Percentiles rank a stretch among this genome's conserved stretches.
Conservation (phyloP, 2,797 vertebrate genomes). For the Onychomys torridus region DNA sequence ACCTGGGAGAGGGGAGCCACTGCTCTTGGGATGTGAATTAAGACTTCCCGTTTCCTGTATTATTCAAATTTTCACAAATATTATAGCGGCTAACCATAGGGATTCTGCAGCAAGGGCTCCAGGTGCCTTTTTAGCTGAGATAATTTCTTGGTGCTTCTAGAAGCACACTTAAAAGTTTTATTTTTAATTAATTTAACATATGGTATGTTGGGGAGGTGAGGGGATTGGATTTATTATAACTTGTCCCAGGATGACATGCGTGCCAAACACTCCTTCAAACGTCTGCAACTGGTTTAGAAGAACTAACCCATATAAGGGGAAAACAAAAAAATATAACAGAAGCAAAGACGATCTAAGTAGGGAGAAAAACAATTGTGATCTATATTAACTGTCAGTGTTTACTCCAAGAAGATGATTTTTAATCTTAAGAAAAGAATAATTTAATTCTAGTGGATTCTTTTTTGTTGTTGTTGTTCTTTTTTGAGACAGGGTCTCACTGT, state of each 20-base stretch:
- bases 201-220: slow-evolving; percentile 56
- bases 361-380: background rate
- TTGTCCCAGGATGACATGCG: background rate
- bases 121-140: slow-evolving; percentile 70
- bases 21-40: slow-evolving; percentile 65
- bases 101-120: slow-evolving; percentile 41
- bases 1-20: slow-evolving; percentile 47
- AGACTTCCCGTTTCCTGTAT: slow-evolving; percentile 63
- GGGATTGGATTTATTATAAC: slow-evolving; percentile 70
- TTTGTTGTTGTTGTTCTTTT: background rate
- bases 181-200: slow-evolving; percentile 82
- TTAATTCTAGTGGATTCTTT: background rate
- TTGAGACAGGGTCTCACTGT: background rate
- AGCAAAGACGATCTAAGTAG: background rate
- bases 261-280: slow-evolving; percentile 63
- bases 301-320: background rate
- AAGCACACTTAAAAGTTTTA: slow-evolving; percentile 71
- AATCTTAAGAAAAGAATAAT: slow-evolving; percentile 16
- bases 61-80: slow-evolving; percentile 65
- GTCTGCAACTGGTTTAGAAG: slow-evolving; percentile 16
- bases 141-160: slow-evolving; percentile 66
- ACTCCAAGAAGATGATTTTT: slow-evolving; percentile 36
- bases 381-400: slow-evolving; percentile 29
- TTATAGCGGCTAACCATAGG: slow-evolving; percentile 43
- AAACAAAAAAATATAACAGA: background rate